These are phyloP conservation scores for Tachyglossus aculeatus DNA, from an alignment of 2,797 vertebrate genomes.

Conservation along the genomic window DNA sequence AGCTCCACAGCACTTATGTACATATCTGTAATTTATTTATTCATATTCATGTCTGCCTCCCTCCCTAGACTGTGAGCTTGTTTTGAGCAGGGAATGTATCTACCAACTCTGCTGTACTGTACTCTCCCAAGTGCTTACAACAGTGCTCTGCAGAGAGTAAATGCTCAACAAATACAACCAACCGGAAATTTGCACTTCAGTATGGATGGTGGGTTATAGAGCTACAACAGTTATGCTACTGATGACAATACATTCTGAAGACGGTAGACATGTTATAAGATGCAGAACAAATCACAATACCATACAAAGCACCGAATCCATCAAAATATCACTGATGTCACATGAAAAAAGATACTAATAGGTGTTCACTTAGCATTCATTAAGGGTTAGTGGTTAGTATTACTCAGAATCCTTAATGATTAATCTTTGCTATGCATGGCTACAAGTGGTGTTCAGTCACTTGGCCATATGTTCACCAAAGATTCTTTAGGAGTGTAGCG, in stretches of 20 bases:
- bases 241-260: neutral
- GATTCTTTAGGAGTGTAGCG: slow-evolving; percentile 19
- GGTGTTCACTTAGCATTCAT: slow-evolving; percentile 44
- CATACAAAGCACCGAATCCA: neutral
- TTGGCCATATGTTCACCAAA: slow-evolving; percentile 44
- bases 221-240: neutral
- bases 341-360: neutral
- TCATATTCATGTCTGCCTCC: too few relatives aligned
- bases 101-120: too few relatives aligned
- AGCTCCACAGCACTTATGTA: too few relatives aligned
- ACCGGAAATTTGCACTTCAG: slow-evolving; percentile 10
- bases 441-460: slow-evolving; percentile 12
- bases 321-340: neutral
- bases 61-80: too few relatives aligned
- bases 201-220: slow-evolving; percentile 1
- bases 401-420: slow-evolving; percentile 40
- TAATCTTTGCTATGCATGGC: slow-evolving; percentile 40
- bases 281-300: slow-evolving; percentile 33
- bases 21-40: too few relatives aligned
- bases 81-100: too few relatives aligned
- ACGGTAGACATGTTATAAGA: slow-evolving; percentile 2
- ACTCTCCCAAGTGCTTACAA: too few relatives aligned
- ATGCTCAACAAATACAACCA: too few relatives aligned
- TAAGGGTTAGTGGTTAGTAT: slow-evolving; percentile 40
- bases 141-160: too few relatives aligned